These are phyloP conservation scores for Alauda arvensis DNA, from an alignment of 2,797 vertebrate species.

Conservation along the genomic window DNA sequence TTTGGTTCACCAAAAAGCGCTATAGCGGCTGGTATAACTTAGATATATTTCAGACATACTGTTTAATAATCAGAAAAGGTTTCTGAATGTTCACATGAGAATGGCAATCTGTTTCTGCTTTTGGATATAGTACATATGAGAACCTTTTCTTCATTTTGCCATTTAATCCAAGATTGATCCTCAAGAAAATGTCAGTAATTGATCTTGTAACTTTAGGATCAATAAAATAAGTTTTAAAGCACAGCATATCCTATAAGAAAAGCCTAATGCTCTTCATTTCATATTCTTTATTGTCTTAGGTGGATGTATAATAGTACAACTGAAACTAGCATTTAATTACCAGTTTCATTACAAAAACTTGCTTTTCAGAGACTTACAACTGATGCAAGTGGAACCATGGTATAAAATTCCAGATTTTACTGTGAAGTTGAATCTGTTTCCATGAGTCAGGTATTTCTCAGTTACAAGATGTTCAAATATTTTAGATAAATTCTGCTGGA, in stretches of 20 bases:
- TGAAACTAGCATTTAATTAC: background rate
- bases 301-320: background rate
- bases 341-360: background rate
- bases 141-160: constrained; percentile 47
- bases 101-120: constrained; percentile 25
- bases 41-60: constrained; percentile 21
- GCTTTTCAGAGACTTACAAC: background rate
- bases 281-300: constrained; percentile 5
- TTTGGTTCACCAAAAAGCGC: constrained; percentile 36
- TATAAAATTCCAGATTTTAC: background rate
- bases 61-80: constrained; percentile 49
- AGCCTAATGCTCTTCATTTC: constrained; percentile 32
- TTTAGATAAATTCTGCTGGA: background rate
- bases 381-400: background rate
- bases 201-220: constrained; percentile 56
- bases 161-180: constrained; percentile 47
- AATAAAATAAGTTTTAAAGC: constrained; percentile 63
- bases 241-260: constrained; percentile 16
- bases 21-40: constrained; percentile 28
- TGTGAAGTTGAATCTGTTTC: background rate
- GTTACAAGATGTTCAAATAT: background rate
- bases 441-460: background rate
- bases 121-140: constrained; percentile 34
- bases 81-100: constrained; percentile 11
- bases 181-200: constrained; percentile 46